Conservation (phyloP, 2,888 invertebrate genomes). For the Trypoxylon attenuatum region DNA sequence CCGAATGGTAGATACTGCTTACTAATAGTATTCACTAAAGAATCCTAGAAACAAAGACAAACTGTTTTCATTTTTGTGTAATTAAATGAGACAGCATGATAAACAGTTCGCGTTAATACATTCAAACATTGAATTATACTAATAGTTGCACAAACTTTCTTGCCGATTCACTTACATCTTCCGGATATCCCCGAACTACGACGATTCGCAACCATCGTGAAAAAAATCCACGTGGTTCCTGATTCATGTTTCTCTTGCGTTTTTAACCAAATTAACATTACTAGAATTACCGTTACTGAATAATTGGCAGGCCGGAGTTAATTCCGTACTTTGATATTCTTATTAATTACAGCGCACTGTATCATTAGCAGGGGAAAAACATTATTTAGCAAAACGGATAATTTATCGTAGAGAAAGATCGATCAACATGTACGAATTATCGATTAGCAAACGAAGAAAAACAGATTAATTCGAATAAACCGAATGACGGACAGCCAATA, state of each 20-base stretch:
- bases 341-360: not conserved
- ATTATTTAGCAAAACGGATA: not conserved
- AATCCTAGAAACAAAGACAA: slow-evolving; percentile 75
- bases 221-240: slow-evolving; percentile 59
- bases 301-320: too few species aligned
- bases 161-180: slow-evolving; percentile 54
- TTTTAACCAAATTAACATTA: slow-evolving; percentile 5
- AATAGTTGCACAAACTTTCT: not conserved
- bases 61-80: not conserved
- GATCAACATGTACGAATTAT: too few species aligned
- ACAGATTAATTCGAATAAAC: too few species aligned
- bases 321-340: too few species aligned
- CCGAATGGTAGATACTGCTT: slow-evolving; percentile 74
- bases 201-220: slow-evolving; percentile 67
- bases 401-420: not conserved
- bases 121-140: not conserved
- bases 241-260: slow-evolving; percentile 55
- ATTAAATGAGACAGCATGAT: not conserved
- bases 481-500: too few species aligned
- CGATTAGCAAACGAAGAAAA: too few species aligned
- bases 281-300: not conserved
- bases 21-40: slow-evolving; percentile 77
- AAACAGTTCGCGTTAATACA: not conserved
- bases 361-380: not conserved
- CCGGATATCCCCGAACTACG: slow-evolving; percentile 61